These are phyloP conservation scores for Phyllostomus discolor DNA, from an alignment of 2,113 vertebrate species.

Conservation along the genomic window DNA sequence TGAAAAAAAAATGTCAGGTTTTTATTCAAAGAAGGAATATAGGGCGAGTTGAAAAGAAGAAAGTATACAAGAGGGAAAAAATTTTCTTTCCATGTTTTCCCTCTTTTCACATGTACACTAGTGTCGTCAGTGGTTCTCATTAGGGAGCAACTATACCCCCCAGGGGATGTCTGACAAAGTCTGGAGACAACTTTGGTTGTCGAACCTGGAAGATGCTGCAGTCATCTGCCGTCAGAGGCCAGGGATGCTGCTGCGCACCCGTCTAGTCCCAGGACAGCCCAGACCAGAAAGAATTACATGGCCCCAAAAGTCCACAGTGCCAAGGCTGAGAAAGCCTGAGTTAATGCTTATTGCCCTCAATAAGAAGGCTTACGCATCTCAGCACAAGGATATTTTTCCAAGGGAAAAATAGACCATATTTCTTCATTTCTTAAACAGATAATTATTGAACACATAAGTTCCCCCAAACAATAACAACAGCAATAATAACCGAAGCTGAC, in stretches of 20 bases:
- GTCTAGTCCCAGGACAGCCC: accelerated
- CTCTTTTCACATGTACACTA: not conserved
- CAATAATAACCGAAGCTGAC: accelerated
- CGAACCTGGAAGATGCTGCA: not conserved
- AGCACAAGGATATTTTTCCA: not conserved
- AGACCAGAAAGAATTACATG: too few relatives aligned
- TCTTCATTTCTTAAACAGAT: not conserved
- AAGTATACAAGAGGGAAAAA: too few relatives aligned
- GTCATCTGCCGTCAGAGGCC: not conserved
- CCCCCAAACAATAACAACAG: not conserved
- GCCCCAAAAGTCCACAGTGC: not conserved
- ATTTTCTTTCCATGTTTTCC: not conserved
- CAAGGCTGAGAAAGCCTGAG: not conserved
- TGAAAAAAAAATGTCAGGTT: not conserved
- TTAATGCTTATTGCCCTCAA: not conserved
- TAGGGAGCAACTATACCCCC: accelerated
- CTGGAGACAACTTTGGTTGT: not conserved
- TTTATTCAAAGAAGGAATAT: not conserved
- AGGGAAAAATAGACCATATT: not conserved
- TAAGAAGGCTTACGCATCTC: not conserved
- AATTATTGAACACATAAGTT: not conserved
- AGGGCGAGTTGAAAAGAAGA: not conserved
- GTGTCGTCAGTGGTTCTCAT: not conserved
- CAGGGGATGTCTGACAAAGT: accelerated
- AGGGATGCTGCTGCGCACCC: not conserved